Conservation (phyloP, 2,113 vertebrate genomes). For the Mola mola region DNA sequence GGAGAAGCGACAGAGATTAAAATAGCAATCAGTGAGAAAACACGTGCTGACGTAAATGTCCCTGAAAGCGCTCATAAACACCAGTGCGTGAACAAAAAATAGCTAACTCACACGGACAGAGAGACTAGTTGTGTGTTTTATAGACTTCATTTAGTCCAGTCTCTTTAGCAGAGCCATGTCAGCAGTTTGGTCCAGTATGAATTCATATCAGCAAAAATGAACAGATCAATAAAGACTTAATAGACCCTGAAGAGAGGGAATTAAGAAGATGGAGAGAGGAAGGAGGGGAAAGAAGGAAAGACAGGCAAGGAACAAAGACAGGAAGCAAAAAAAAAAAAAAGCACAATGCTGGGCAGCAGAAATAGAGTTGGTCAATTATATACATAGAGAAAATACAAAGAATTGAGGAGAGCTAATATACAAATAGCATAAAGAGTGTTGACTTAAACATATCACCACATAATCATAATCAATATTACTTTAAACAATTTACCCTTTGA, state of each 20-base stretch:
- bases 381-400: constrained; percentile 10
- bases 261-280: constrained; percentile 61
- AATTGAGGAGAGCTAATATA: constrained; percentile 7
- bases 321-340: constrained; percentile 35
- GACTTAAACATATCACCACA: no score
- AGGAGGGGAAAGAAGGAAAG: constrained; percentile 41
- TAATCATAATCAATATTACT: no score
- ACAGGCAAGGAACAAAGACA: constrained; percentile 34
- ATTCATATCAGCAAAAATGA: constrained; percentile 85
- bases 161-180: constrained; percentile 79
- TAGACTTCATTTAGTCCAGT: constrained; percentile 79
- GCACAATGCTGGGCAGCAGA: constrained; percentile 28
- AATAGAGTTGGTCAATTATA: constrained; percentile 15
- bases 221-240: constrained; percentile 85
- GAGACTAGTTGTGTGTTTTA: constrained; percentile 68
- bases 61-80: constrained; percentile 34
- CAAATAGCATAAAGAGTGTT: no score
- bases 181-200: constrained; percentile 81
- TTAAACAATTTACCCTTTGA: no score
- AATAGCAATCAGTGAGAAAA: constrained; percentile 57
- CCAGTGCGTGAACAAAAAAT: constrained; percentile 1
- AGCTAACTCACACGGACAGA: constrained; percentile 27
- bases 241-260: constrained; percentile 78
- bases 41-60: constrained; percentile 21
- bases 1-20: constrained; percentile 58